A percentile compares a stretch with the other conserved stretches of the same genome.
phyloP scores from a whole-genome alignment of 1,140 invertebrate species.

The Atta colombica region DNA sequence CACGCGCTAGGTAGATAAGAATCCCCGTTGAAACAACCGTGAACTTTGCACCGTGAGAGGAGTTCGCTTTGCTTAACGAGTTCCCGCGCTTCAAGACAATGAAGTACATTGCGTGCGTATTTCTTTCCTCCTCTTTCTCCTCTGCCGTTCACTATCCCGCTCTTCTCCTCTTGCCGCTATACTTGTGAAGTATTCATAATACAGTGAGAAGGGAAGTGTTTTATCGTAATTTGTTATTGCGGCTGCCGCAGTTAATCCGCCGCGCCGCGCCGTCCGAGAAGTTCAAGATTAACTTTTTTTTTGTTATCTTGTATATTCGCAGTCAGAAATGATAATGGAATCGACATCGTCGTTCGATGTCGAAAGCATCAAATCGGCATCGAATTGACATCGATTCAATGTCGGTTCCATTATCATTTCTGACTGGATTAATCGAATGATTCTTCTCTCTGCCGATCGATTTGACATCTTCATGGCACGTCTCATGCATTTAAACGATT shows the following conservation, averaged over 20 bases:
- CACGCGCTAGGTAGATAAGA: slow-evolving; percentile 70
- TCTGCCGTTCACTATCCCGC: background rate
- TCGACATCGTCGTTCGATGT: too few species aligned
- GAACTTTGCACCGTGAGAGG: slow-evolving; percentile 79
- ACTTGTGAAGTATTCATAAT: slow-evolving; percentile 64
- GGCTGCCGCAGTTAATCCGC: slow-evolving; percentile 5
- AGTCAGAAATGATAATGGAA: too few species aligned
- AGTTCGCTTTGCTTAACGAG: slow-evolving; percentile 76
- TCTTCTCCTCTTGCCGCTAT: background rate
- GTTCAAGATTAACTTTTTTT: slow-evolving; percentile 10
- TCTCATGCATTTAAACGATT: background rate
- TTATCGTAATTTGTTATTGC: slow-evolving; percentile 62
- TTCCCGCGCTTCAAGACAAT: slow-evolving; percentile 78
- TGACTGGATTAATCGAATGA: background rate
- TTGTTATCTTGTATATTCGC: background rate
- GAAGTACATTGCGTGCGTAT: slow-evolving; percentile 60
- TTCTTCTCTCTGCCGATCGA: background rate
- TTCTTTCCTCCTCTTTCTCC: background rate
- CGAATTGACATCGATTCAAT: too few species aligned
- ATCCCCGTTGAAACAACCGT: slow-evolving; percentile 71
- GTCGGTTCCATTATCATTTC: too few species aligned
- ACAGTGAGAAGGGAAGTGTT: slow-evolving; percentile 68
- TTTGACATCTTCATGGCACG: background rate
- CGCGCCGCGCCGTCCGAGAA: background rate
- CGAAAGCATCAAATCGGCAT: too few species aligned